Base-by-base conservation (phyloP, 2,888 invertebrate species). In the Hirtodrosophila trivittata region DNA sequence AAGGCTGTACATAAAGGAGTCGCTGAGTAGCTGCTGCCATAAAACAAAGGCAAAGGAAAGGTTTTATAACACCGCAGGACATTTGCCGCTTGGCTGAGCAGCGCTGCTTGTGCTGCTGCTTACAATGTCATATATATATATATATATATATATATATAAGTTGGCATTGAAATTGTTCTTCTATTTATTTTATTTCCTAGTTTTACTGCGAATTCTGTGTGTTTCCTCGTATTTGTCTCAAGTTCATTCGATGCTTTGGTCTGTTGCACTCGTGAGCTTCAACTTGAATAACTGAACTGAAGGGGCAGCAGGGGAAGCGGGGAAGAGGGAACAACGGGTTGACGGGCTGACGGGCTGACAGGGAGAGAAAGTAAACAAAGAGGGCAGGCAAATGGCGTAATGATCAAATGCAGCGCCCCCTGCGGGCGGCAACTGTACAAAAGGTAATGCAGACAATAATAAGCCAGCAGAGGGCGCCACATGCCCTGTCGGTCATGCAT, bases 31-130 rank as follows among this genome's bases (percentile, higher is more conserved):
- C 3, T 6, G 32, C 9, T n/a, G 18, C 18, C 5, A 21, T 21
- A 21, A 4, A 28, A 28, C 1, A n/a, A n/a, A 12, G 0, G 25
- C 3, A 6, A n/a, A 33, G 25, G 18, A 13, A 46, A 41, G 38
- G 25, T 21, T 38, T 46, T 54, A 30, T 26, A 16, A 59, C 63
- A 52, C 75, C 75, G 59, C 73, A 75, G 80, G 75, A 77, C 64
- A 77, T 75, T 75, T 75, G 64, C 72, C 63, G 59, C 64, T 52
- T 77, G 68, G 63, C 59, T 76, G 66, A 16, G 59, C 25, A 46
- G 37, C 46, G 18, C 18, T 21, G 18, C 18, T 21, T 3, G 2
- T 37, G 26, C 21, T 26, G 58, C 42, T 46, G 5, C 18, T 3
- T 21, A 21, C 18, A 3, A 21, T 21, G 5, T 5, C 18, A 21